These are phyloP conservation scores for Mus caroli DNA, from an alignment of 2,797 vertebrate species.

Conservation along the genomic window DNA sequence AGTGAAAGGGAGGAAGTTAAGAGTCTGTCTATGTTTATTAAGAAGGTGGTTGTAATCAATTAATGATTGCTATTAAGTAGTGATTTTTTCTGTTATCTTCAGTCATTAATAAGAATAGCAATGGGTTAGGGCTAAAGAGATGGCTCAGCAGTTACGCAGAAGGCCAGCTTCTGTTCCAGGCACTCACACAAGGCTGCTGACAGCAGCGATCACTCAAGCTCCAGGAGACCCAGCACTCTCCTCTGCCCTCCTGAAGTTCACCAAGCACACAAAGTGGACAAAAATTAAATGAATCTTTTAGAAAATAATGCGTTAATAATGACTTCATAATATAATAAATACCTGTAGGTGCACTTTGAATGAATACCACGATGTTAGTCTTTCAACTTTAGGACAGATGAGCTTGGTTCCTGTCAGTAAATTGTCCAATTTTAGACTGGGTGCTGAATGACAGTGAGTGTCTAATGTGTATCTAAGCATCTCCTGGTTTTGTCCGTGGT, in stretches of 20 bases:
- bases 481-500: not conserved
- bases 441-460: not conserved
- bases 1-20: not conserved
- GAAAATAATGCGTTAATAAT: conserved; percentile 39
- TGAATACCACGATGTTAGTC: not conserved
- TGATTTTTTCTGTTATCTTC: conserved; percentile 24
- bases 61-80: conserved; percentile 27
- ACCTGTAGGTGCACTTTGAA: not conserved
- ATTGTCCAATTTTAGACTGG: conserved; percentile 1
- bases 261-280: not conserved
- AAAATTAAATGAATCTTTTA: not conserved
- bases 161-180: no score
- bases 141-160: not conserved
- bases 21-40: not conserved
- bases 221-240: not conserved
- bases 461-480: not conserved
- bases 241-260: not conserved
- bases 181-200: not conserved
- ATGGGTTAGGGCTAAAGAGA: not conserved
- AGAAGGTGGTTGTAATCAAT: conserved; percentile 16
- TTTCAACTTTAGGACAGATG: conserved; percentile 24
- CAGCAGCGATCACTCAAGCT: not conserved
- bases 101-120: conserved; percentile 25
- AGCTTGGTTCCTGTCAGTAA: conserved; percentile 29
- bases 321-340: conserved; percentile 22